Evolutionary conservation across 2,888 invertebrate species (phyloP).

Genomic region (Cactoblastis cactorum): DNA sequence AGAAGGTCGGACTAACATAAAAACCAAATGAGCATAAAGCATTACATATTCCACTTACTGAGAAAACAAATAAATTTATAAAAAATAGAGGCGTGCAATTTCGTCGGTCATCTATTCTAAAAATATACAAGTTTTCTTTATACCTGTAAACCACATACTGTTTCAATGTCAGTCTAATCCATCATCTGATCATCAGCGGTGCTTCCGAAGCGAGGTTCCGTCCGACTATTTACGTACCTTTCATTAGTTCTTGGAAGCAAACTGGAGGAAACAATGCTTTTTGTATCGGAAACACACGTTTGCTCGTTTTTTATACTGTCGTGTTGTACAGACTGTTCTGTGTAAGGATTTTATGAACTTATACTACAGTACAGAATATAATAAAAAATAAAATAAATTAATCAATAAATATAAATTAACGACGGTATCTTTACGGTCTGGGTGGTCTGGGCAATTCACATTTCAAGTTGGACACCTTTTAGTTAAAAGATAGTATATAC

Average conservation of each 20-base stretch:
- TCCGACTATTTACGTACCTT: slow-evolving; percentile 69
- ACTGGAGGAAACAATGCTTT: slow-evolving; percentile 63
- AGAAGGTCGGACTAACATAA: too few relatives aligned
- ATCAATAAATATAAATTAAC: neutral
- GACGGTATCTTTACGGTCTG: too few relatives aligned
- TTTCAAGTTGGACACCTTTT: too few relatives aligned
- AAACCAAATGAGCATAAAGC: too few relatives aligned
- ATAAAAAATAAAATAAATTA: neutral
- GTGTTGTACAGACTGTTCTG: slow-evolving; percentile 31
- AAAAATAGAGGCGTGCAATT: too few relatives aligned
- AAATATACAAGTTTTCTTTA: neutral
- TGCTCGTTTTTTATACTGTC: slow-evolving; percentile 54
- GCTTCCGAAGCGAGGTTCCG: slow-evolving; percentile 61
- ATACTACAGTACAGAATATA: neutral
- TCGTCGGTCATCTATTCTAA: too few relatives aligned
- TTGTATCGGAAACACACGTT: slow-evolving; percentile 69
- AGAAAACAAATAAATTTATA: too few relatives aligned
- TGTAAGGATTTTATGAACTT: slow-evolving; percentile 24
- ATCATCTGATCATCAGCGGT: slow-evolving; percentile 53
- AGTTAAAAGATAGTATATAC: too few relatives aligned
- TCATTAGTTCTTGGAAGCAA: slow-evolving; percentile 72
- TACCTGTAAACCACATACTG: slow-evolving; percentile 22
- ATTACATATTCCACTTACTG: too few relatives aligned
- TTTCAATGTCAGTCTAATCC: slow-evolving; percentile 66
- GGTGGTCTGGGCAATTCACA: too few relatives aligned